Evolutionary conservation across 92 coral and sea anemone genomes (phyloP).

Genomic region (Umimayanthus chanpuru): DNA sequence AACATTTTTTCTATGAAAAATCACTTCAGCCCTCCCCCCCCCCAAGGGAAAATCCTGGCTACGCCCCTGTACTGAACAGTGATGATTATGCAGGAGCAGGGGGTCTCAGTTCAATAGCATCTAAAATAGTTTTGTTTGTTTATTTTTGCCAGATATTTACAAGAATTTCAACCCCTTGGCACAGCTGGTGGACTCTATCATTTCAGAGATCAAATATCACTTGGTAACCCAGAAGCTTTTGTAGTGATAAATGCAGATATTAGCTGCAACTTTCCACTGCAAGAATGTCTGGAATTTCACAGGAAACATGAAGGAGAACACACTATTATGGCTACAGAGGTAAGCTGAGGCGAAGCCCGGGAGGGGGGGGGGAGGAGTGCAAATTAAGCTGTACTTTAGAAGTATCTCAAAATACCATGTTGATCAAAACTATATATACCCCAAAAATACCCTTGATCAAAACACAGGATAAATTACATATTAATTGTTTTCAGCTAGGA

Average conservation of each 20-base stretch:
- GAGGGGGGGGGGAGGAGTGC: no score
- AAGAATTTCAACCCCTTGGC: slow-evolving; percentile 97
- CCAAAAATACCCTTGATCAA: no score
- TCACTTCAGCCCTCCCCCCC: no score
- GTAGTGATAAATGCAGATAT: slow-evolving; percentile 94
- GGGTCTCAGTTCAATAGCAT: no score
- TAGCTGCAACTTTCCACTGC: slow-evolving; percentile 86
- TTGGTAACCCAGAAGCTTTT: slow-evolving; percentile 91
- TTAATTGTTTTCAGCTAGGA: no score
- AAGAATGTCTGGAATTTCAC: slow-evolving; percentile 90
- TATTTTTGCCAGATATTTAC: slow-evolving; percentile 73
- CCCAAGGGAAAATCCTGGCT: no score
- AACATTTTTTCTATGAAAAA: no score
- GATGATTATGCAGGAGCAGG: no score
- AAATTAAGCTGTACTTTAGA: background rate
- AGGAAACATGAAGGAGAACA: slow-evolving; percentile 85
- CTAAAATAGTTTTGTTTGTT: background rate
- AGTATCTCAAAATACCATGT: no score
- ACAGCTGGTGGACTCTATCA: slow-evolving; percentile 98
- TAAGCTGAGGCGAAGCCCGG: background rate
- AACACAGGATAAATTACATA: no score
- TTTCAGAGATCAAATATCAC: slow-evolving; percentile 94
- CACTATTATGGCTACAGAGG: slow-evolving; percentile 96
- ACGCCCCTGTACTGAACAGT: no score
- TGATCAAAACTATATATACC: no score